Evolutionary conservation across 2,797 vertebrate species (phyloP).

Genomic region (Odontamblyopus lacepedii): DNA sequence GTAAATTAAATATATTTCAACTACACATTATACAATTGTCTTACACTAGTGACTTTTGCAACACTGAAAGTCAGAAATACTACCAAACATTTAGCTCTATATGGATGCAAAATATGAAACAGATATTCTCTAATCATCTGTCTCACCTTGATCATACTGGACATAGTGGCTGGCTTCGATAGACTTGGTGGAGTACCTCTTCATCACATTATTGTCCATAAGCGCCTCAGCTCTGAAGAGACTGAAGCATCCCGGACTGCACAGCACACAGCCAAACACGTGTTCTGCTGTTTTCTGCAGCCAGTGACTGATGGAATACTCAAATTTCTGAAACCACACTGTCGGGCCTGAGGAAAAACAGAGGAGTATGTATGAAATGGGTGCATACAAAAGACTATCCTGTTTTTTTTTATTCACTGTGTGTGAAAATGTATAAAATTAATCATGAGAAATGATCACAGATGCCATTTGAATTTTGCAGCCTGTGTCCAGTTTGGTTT

Average conservation of each 20-base stretch:
- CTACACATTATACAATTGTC: too few relatives aligned
- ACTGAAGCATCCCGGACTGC: constrained; percentile 80
- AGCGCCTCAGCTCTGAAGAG: constrained; percentile 75
- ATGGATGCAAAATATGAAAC: background rate
- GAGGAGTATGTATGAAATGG: background rate
- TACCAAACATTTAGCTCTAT: too few relatives aligned
- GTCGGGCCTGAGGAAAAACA: constrained; percentile 62
- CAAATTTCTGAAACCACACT: constrained; percentile 83
- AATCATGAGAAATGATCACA: too few relatives aligned
- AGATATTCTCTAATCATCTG: background rate
- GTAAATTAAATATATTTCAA: too few relatives aligned
- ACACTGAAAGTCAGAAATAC: too few relatives aligned
- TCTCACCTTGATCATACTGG: constrained; percentile 79
- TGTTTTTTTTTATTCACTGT: background rate
- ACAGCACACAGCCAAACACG: constrained; percentile 73
- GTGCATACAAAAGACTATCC: background rate
- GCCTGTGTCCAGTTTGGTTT: too few relatives aligned
- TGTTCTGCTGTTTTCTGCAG: constrained; percentile 80
- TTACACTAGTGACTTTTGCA: too few relatives aligned
- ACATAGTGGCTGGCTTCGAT: constrained; percentile 66
- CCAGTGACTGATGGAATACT: constrained; percentile 79
- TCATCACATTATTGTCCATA: constrained; percentile 81
- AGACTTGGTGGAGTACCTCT: constrained; percentile 71
- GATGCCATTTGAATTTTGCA: too few relatives aligned
- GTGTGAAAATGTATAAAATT: too few relatives aligned